phyloP scores from a whole-genome alignment of 2,888 invertebrate genomes.

The Ctena decussata region DNA sequence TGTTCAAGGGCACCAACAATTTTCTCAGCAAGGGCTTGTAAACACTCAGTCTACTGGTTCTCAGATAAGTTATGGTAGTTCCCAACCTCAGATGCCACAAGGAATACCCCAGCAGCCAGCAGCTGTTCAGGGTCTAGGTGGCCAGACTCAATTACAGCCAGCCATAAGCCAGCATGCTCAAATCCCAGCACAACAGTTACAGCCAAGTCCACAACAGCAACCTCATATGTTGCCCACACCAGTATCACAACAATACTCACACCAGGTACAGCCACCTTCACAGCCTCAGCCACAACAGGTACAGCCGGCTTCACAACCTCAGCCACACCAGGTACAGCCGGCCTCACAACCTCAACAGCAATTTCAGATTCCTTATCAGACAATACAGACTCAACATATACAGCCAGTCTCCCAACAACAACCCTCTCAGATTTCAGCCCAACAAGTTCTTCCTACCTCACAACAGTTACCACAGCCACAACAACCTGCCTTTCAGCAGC shows the following conservation, averaged over 20 bases:
- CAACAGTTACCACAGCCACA: constrained; percentile 24
- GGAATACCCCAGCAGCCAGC: not conserved
- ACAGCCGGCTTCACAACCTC: not conserved
- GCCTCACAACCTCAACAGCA: constrained; percentile 34
- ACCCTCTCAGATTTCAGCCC: constrained; percentile 89
- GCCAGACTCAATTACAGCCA: not conserved
- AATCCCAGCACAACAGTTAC: constrained; percentile 16
- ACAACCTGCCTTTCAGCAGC: not conserved
- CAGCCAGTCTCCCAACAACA: constrained; percentile 72
- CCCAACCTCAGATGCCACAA: not conserved
- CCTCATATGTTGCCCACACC: not conserved
- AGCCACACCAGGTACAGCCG: not conserved
- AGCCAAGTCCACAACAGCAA: constrained; percentile 30
- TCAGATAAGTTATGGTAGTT: not conserved
- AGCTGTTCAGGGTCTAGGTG: not conserved
- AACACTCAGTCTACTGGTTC: not conserved
- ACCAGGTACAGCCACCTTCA: constrained; percentile 1
- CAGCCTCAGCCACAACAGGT: not conserved
- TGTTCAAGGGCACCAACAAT: not conserved
- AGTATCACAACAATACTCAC: constrained; percentile 10
- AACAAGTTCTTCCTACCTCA: constrained; percentile 89
- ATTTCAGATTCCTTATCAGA: constrained; percentile 27
- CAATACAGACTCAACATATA: constrained; percentile 17
- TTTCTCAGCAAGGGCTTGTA: no score
- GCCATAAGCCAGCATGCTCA: constrained; percentile 14